Evolutionary conservation across 2,113 vertebrate genomes (phyloP).

Genomic region (Sigmodon hispidus): DNA sequence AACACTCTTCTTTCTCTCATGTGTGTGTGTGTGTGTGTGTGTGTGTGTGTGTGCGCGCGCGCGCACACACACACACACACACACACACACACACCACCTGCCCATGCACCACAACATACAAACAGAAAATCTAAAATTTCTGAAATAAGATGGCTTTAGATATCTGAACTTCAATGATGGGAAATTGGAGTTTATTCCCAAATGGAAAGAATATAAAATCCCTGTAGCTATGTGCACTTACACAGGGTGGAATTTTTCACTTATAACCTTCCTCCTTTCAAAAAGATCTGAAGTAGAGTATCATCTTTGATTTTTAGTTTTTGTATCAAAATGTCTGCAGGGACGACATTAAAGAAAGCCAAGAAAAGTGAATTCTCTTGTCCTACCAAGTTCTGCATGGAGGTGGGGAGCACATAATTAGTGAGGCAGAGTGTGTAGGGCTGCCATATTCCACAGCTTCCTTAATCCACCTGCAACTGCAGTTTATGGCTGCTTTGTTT

Average conservation of each 20-base stretch:
- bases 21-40: too few species aligned
- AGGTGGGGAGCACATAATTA: background rate
- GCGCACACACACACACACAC: background rate
- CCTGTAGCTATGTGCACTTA: background rate
- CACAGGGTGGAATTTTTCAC: background rate
- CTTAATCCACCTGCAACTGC: background rate
- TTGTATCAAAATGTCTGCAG: constrained; percentile 48
- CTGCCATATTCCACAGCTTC: background rate
- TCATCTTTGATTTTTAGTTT: constrained; percentile 63
- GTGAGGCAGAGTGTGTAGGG: background rate
- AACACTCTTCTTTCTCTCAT: background rate
- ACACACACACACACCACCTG: background rate
- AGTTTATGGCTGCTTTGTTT: background rate
- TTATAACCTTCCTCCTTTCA: constrained; percentile 14
- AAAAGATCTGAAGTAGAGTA: constrained; percentile 49
- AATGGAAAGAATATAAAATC: constrained; percentile 39
- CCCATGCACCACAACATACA: background rate
- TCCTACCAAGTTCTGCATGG: background rate
- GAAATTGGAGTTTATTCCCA: constrained; percentile 58
- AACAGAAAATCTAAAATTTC: constrained; percentile 22
- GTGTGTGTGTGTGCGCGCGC: too few species aligned
- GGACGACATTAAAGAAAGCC: constrained; percentile 23
- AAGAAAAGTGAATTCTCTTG: background rate
- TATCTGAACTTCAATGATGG: constrained; percentile 57
- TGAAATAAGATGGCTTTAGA: constrained; percentile 53